phyloP scores from a whole-genome alignment of 2,797 vertebrate species.

The Cheirogaleus major region DNA sequence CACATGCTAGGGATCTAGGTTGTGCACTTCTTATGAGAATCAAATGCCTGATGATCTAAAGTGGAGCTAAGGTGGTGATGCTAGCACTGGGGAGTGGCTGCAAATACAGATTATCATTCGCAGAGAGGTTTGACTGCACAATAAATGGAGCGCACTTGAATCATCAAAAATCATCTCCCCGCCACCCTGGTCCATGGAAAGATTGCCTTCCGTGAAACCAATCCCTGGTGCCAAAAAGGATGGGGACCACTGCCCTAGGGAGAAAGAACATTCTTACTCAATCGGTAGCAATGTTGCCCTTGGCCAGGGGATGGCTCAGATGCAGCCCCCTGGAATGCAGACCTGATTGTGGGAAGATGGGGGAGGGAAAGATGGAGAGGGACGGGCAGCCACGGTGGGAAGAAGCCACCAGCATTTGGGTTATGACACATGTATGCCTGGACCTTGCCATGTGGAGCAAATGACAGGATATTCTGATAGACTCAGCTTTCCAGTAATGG shows the following conservation, averaged over 20 bases:
- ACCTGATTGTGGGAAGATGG: not conserved
- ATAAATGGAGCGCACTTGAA: too few species aligned
- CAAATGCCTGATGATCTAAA: too few species aligned
- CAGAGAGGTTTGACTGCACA: too few species aligned
- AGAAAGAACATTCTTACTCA: not conserved
- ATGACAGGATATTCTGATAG: constrained; percentile 71
- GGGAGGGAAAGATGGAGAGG: not conserved
- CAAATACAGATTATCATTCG: too few species aligned
- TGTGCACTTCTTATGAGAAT: too few species aligned
- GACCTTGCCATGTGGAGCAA: constrained; percentile 74
- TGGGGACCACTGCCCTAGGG: not conserved
- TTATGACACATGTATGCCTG: constrained; percentile 74
- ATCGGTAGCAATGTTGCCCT: not conserved
- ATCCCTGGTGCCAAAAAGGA: too few species aligned
- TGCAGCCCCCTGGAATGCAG: not conserved
- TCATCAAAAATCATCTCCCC: too few species aligned
- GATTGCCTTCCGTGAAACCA: too few species aligned
- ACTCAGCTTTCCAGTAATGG: constrained; percentile 67
- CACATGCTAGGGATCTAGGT: too few species aligned
- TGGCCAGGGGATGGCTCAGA: constrained; percentile 23
- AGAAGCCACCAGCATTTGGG: constrained; percentile 81
- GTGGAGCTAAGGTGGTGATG: too few species aligned
- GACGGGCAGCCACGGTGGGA: constrained; percentile 48
- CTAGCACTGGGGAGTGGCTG: too few species aligned
- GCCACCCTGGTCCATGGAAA: too few species aligned